phyloP scores from a whole-genome alignment of 2,113 vertebrate species.

The Romanogobio albipinnatus region DNA sequence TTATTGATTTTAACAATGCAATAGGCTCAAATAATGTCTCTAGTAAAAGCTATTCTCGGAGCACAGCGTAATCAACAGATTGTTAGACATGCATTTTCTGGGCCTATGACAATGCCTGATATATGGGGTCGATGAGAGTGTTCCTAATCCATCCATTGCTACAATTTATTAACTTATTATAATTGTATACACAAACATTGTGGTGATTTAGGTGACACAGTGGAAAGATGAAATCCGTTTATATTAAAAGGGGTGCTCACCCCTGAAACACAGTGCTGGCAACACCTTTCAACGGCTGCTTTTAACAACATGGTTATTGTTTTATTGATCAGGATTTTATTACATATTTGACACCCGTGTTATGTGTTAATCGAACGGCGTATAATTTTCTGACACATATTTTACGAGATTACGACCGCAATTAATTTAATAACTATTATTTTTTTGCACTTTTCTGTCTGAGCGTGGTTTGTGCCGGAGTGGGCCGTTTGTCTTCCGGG shows the following conservation, averaged over 20 bases:
- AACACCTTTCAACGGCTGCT: slow-evolving; percentile 91
- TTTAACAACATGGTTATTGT: slow-evolving; percentile 99
- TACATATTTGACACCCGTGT: slow-evolving; percentile 95
- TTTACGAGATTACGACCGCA: slow-evolving; percentile 89
- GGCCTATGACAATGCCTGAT: slow-evolving; percentile 91
- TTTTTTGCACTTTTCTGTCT: slow-evolving; percentile 82
- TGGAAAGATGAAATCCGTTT: slow-evolving; percentile 99
- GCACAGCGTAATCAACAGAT: slow-evolving; percentile 97
- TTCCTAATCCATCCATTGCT: slow-evolving; percentile 95
- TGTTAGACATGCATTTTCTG: slow-evolving; percentile 99
- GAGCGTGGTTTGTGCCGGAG: slow-evolving; percentile 83
- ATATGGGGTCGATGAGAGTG: slow-evolving; percentile 92
- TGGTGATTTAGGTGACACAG: slow-evolving; percentile 99
- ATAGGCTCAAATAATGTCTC: slow-evolving; percentile 79
- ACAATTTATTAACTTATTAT: slow-evolving; percentile 99
- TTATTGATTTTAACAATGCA: slow-evolving; percentile 80
- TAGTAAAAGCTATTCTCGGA: slow-evolving; percentile 74
- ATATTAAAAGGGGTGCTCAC: slow-evolving; percentile 99
- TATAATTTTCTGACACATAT: slow-evolving; percentile 94
- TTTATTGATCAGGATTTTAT: slow-evolving; percentile 99
- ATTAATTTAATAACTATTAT: slow-evolving; percentile 99
- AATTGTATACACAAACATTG: slow-evolving; percentile 99
- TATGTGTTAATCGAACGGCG: slow-evolving; percentile 98
- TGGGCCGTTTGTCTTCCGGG: slow-evolving; percentile 85
- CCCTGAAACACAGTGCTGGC: slow-evolving; percentile 87